phyloP scores from a whole-genome alignment of 2,888 invertebrate species.

The Heteromyza rotundicornis region DNA sequence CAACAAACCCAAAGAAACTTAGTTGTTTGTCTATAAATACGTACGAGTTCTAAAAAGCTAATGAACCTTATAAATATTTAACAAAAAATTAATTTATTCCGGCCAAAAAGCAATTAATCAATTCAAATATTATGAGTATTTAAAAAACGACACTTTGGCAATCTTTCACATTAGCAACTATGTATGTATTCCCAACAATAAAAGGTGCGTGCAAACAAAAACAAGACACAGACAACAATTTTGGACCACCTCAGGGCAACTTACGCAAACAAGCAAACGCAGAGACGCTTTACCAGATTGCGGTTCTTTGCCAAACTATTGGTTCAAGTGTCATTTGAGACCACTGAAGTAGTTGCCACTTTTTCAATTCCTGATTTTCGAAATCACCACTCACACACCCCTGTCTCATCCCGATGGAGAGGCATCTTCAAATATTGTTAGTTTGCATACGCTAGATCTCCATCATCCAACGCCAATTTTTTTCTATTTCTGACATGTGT shows the following conservation, averaged over 20 bases:
- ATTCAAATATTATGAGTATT: constrained; percentile 7
- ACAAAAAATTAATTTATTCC: not conserved
- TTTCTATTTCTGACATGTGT: too few species aligned
- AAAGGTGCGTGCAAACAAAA: not conserved
- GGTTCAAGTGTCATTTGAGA: constrained; percentile 51
- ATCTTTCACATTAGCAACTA: constrained; percentile 6
- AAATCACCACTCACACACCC: constrained; percentile 15
- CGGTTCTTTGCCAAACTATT: constrained; percentile 29
- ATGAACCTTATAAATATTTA: constrained; percentile 19
- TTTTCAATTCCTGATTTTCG: constrained; percentile 22
- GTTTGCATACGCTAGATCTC: too few species aligned
- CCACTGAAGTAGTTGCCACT: constrained; percentile 51
- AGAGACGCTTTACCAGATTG: not conserved
- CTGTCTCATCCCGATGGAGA: not conserved
- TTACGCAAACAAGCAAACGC: not conserved
- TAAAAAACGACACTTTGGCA: not conserved
- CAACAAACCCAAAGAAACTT: not conserved
- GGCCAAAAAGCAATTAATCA: constrained; percentile 12
- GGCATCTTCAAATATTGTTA: constrained; percentile 3
- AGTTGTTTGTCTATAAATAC: not conserved
- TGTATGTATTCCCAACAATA: not conserved
- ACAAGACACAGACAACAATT: not conserved
- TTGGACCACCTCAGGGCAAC: not conserved
- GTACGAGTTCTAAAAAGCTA: constrained; percentile 6
- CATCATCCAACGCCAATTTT: too few species aligned